These are phyloP conservation scores for Pelosia muscerda DNA, from an alignment of 2,888 invertebrate genomes.

Conservation along the genomic window DNA sequence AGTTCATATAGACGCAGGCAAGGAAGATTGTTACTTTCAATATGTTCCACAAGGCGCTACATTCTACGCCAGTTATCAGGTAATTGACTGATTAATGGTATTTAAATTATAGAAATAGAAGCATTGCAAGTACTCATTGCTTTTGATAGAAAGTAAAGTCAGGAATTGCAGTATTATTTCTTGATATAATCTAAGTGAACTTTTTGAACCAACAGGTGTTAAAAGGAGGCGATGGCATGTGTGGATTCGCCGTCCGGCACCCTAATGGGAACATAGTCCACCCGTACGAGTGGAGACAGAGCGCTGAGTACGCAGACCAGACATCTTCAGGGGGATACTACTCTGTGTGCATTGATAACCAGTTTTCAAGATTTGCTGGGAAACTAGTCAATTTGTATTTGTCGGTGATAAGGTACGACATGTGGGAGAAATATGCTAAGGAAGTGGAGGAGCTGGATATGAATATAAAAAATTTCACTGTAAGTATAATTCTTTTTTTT, in stretches of 20 bases:
- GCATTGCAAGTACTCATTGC: constrained; percentile 5
- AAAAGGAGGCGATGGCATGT: constrained; percentile 97
- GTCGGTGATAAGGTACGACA: constrained; percentile 96
- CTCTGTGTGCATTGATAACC: constrained; percentile 96
- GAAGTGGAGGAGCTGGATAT: constrained; percentile 95
- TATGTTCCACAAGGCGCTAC: constrained; percentile 97
- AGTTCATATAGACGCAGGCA: constrained; percentile 97
- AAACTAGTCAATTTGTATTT: constrained; percentile 96
- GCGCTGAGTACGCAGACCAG: constrained; percentile 95
- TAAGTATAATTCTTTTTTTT: constrained; percentile 74
- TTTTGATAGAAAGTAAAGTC: neutral
- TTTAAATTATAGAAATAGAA: neutral
- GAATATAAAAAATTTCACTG: constrained; percentile 96
- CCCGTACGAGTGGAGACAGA: constrained; percentile 96
- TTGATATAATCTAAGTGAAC: neutral
- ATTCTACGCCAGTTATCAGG: constrained; percentile 97
- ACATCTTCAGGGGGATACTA: constrained; percentile 94
- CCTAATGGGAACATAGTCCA: constrained; percentile 94
- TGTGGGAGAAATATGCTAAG: constrained; percentile 96
- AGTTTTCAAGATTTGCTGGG: constrained; percentile 95
- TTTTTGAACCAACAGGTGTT: constrained; percentile 89
- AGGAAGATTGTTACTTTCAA: constrained; percentile 98
- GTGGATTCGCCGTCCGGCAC: constrained; percentile 96
- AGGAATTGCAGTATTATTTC: neutral
- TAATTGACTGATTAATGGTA: constrained; percentile 70